These are phyloP conservation scores for Mesoligia furuncula DNA, from an alignment of 2,888 invertebrate species.

Conservation along the genomic window DNA sequence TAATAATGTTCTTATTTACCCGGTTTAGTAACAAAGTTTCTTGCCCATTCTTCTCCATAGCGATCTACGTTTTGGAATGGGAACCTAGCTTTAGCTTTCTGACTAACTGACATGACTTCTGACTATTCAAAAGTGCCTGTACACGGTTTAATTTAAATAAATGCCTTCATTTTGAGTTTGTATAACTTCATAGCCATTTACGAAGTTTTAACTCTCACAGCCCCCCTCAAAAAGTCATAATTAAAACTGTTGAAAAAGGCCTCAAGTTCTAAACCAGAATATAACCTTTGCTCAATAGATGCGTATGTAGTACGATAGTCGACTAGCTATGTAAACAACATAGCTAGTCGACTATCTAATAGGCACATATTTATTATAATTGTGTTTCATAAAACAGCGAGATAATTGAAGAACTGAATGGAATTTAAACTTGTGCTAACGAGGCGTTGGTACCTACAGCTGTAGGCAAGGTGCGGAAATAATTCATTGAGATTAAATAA, in stretches of 20 bases:
- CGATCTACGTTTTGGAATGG: neutral
- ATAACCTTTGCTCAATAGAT: neutral
- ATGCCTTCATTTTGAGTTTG: neutral
- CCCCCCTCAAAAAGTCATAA: neutral
- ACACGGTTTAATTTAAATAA: neutral
- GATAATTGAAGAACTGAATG: constrained; percentile 53
- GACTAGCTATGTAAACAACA: too few species aligned
- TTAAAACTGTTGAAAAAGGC: neutral
- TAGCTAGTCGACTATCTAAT: neutral
- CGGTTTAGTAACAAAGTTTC: neutral
- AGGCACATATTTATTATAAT: constrained; percentile 35
- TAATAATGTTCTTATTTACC: too few species aligned
- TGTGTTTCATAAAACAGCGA: constrained; percentile 44
- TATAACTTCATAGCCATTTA: neutral
- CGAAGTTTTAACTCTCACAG: neutral
- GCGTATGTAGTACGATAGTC: neutral
- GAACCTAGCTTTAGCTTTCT: neutral
- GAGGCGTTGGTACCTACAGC: constrained; percentile 24
- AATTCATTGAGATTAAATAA: constrained; percentile 60
- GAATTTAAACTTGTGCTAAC: constrained; percentile 53
- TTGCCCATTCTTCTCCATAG: too few species aligned
- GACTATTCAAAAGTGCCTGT: neutral
- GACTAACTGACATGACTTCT: neutral
- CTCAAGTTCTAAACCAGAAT: neutral
- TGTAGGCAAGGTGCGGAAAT: constrained; percentile 45